Percentiles rank a stretch among this genome's conserved stretches.
Conservation (phyloP, 2,888 invertebrate genomes). For the Hydropsyche betteni region DNA sequence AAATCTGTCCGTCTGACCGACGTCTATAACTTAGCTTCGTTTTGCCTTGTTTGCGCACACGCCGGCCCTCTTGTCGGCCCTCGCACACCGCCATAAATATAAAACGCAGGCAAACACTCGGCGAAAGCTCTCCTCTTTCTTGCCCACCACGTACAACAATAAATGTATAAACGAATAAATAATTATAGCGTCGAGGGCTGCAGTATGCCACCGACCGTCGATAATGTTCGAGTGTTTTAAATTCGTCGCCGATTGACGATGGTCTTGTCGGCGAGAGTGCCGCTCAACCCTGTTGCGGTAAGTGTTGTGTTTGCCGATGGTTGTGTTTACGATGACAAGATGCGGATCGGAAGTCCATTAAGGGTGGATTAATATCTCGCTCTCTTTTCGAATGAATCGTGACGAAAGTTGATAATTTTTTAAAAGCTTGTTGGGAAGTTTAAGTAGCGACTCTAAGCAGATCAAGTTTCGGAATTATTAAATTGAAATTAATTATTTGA, state of each 20-base stretch:
- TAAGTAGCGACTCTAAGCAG: no score
- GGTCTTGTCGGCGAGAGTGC: no score
- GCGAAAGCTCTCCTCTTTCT: no score
- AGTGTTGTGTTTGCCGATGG: background rate
- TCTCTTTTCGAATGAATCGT: background rate
- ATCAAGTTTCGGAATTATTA: no score
- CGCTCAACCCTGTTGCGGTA: background rate
- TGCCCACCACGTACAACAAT: no score
- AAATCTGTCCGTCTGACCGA: constrained; percentile 35
- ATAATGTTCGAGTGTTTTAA: constrained; percentile 15
- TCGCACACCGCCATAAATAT: no score
- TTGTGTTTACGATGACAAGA: background rate
- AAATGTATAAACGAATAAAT: background rate
- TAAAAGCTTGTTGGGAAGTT: no score
- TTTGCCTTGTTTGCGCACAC: constrained; percentile 4
- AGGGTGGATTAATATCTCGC: constrained; percentile 1
- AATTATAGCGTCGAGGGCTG: background rate
- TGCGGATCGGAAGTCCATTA: constrained; percentile 16
- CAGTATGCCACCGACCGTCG: background rate
- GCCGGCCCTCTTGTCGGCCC: no score
- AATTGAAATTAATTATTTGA: no score
- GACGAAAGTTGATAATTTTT: constrained; percentile 10
- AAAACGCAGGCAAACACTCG: background rate
- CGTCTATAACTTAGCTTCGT: constrained; percentile 35
- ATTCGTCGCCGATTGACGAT: background rate